Base-by-base conservation (phyloP, 2,113 vertebrate species). In the Pungitius pungitius region DNA sequence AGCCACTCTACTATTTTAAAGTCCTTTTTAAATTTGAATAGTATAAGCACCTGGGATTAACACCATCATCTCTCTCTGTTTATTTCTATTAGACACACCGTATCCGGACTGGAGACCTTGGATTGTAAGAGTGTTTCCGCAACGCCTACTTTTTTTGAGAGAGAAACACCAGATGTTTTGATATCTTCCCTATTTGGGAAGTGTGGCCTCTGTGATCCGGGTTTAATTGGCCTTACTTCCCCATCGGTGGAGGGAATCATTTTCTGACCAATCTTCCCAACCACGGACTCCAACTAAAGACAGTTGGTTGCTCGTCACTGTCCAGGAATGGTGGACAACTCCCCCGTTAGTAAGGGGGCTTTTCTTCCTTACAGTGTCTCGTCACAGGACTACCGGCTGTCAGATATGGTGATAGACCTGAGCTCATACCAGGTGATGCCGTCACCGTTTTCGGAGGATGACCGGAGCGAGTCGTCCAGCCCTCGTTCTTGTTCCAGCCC, bases 401-500 rank as follows among this genome's bases (percentile, higher is more conserved):
- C 91, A 30, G 94, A 95, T 80, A 94, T 96, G 94, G 92, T 95
- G 75, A 93, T 92, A 1, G 84, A 95, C 24, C 83, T 91, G 64
- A 93, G 90, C 77, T 93, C 87, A 10, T 97, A 97, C 78, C 96
- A 96, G 84, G 94, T 94, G 93, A 92, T 96, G 87, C 94, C 95
- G 1, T 97, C 97, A 0, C 96, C 96, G 0, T 91, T 95, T 72
- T 98, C 97, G 0, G 96, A 98, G 91, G 97, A 98, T 7, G 96
- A 98, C 73, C 56, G 90, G 33, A 97, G 96, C 0, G 96, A 96
- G 76, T 94, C 94, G 2, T 98, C 96, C 70, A 98, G 96, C 80
- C 95, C 96, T 73, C 94, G 96, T 35, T 97, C 97, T 58, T 98
- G 97, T 64, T 96, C 96, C 80, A 98, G 96, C 78, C 96, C 96